Percentiles rank a stretch among this genome's conserved stretches.
phyloP scores from a whole-genome alignment of 2,888 invertebrate species.

The Stegana nigrithorax region DNA sequence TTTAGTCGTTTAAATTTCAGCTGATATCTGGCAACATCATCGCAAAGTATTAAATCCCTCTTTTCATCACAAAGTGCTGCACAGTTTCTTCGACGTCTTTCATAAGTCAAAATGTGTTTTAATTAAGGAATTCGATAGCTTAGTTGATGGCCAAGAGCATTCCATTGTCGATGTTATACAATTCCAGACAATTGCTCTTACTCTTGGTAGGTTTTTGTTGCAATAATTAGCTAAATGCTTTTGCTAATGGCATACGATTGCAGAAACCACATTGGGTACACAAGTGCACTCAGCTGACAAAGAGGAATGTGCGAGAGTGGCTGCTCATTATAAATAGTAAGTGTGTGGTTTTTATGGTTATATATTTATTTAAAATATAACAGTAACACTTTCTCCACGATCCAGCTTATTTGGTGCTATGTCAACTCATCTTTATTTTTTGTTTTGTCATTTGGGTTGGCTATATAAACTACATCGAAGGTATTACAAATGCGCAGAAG shows the following conservation, averaged over 20 bases:
- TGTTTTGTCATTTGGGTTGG: background rate
- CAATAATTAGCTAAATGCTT: background rate
- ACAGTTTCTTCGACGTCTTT: slow-evolving; percentile 4
- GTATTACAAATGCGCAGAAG: too few species aligned
- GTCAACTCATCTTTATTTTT: background rate
- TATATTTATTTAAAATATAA: background rate
- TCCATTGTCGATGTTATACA: background rate
- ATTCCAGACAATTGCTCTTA: background rate
- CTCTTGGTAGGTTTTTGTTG: background rate
- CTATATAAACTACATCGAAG: background rate
- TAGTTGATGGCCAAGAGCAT: background rate
- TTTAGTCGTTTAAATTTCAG: background rate
- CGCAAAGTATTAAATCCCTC: slow-evolving; percentile 11
- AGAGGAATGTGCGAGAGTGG: background rate
- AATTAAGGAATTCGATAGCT: background rate
- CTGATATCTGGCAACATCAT: slow-evolving; percentile 3
- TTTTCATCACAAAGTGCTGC: slow-evolving; percentile 10
- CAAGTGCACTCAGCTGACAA: background rate
- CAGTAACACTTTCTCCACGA: background rate
- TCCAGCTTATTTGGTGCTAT: background rate
- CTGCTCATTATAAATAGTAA: background rate
- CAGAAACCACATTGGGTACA: background rate
- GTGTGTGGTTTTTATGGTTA: too few species aligned
- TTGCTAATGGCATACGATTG: background rate
- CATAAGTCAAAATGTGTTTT: background rate